phyloP scores from a whole-genome alignment of 2,888 invertebrate species.

The Fabriciana adippe region DNA sequence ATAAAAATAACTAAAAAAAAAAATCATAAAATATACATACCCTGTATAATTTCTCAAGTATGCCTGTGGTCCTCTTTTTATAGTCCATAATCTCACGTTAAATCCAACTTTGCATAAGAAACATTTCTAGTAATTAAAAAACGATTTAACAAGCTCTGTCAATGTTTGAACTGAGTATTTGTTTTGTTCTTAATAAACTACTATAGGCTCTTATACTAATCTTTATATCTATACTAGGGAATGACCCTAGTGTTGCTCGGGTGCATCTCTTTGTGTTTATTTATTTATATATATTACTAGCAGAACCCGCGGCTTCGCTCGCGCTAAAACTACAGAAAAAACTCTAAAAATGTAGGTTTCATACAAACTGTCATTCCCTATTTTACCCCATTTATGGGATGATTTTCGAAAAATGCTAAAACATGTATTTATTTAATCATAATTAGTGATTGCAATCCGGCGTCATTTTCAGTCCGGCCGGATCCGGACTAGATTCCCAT shows the following conservation, averaged over 20 bases:
- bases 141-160: constrained; percentile 28
- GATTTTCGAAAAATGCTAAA: too few species aligned
- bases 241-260: not conserved
- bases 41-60: constrained; percentile 33
- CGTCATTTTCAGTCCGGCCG: too few species aligned
- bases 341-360: too few species aligned
- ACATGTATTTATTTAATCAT: too few species aligned
- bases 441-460: too few species aligned
- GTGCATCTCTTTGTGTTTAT: not conserved
- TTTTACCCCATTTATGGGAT: too few species aligned
- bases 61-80: constrained; percentile 41
- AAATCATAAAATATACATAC: constrained; percentile 12
- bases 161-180: constrained; percentile 19
- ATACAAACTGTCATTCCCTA: too few species aligned
- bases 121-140: constrained; percentile 35
- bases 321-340: too few species aligned
- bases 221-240: not conserved
- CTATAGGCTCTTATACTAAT: constrained; percentile 1
- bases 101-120: constrained; percentile 22
- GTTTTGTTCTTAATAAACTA: constrained; percentile 13
- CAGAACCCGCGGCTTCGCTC: too few species aligned
- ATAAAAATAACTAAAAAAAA: too few species aligned
- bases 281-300: too few species aligned
- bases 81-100: constrained; percentile 35
- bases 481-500: too few species aligned